Conservation (phyloP, 2,888 invertebrate species). For the Drosophila mercatorum region DNA sequence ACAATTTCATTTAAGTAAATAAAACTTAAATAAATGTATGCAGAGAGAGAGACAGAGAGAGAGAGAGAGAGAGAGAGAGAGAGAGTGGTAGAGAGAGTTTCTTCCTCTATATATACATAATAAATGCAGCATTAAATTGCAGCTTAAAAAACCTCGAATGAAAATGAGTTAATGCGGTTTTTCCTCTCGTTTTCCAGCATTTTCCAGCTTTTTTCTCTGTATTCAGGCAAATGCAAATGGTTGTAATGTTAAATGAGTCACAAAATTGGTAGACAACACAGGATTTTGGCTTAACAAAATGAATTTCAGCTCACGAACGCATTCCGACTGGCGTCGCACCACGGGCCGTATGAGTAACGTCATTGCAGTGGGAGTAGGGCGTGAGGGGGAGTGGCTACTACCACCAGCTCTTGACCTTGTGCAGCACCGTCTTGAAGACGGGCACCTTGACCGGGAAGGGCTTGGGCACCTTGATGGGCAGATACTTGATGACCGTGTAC, state of each 20-base stretch:
- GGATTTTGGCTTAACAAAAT: constrained; percentile 55
- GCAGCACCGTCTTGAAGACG: constrained; percentile 88
- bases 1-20: constrained; percentile 72
- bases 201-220: constrained; percentile 39
- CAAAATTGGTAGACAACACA: constrained; percentile 62
- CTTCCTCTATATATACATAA: constrained; percentile 27
- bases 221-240: constrained; percentile 50
- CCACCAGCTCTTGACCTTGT: constrained; percentile 85
- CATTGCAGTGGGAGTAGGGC: constrained; percentile 31
- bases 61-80: background rate
- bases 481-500: constrained; percentile 89
- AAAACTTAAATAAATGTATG: constrained; percentile 70
- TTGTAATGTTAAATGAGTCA: constrained; percentile 74
- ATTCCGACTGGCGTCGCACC: background rate
- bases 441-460: constrained; percentile 92
- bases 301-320: constrained; percentile 54
- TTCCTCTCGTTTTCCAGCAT: background rate
- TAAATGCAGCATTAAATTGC: constrained; percentile 68
- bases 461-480: constrained; percentile 91
- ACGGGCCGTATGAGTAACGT: constrained; percentile 50
- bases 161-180: constrained; percentile 51
- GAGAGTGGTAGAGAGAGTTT: background rate
- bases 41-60: background rate
- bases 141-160: constrained; percentile 45
- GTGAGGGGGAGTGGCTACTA: constrained; percentile 28